Evolutionary conservation across 2,113 vertebrate genomes (phyloP).

Genomic region (Erythrolamprus reginae): DNA sequence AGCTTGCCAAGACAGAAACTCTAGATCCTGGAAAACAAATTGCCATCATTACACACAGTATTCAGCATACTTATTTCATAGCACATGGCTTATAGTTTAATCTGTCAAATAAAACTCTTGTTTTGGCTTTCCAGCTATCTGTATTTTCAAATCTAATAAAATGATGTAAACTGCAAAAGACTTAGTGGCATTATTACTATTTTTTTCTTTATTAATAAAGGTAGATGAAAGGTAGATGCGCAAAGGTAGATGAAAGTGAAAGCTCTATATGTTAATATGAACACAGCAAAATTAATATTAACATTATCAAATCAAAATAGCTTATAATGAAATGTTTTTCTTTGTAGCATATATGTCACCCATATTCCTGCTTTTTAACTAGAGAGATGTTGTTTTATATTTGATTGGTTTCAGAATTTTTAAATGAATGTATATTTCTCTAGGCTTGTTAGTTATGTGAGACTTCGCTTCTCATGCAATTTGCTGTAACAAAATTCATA

Average conservation of each 20-base stretch:
- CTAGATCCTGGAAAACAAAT: neutral
- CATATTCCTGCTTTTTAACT: slow-evolving; percentile 8
- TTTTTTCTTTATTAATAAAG: slow-evolving; percentile 33
- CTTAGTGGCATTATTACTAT: slow-evolving; percentile 31
- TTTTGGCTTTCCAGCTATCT: slow-evolving; percentile 42
- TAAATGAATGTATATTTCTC: neutral
- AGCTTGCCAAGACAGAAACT: neutral
- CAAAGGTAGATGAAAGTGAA: neutral
- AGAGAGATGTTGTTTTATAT: slow-evolving; percentile 18
- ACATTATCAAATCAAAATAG: slow-evolving; percentile 33
- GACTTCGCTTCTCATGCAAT: slow-evolving; percentile 40
- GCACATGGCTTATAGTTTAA: slow-evolving; percentile 18
- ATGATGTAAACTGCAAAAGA: slow-evolving; percentile 24
- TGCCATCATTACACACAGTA: neutral
- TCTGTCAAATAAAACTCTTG: slow-evolving; percentile 1
- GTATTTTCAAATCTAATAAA: neutral
- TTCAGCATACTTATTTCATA: neutral
- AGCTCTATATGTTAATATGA: slow-evolving; percentile 34
- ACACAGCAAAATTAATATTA: slow-evolving; percentile 29
- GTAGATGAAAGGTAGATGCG: too few species aligned
- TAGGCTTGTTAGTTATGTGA: neutral
- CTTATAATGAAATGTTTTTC: slow-evolving; percentile 6
- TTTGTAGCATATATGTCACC: neutral
- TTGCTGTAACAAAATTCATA: slow-evolving; percentile 27
- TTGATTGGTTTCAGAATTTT: neutral